Evolutionary conservation across 1,140 invertebrate genomes (phyloP), one percentile per base, ranked within the genome.

Genomic region (Drosophila nikananu): DNA sequence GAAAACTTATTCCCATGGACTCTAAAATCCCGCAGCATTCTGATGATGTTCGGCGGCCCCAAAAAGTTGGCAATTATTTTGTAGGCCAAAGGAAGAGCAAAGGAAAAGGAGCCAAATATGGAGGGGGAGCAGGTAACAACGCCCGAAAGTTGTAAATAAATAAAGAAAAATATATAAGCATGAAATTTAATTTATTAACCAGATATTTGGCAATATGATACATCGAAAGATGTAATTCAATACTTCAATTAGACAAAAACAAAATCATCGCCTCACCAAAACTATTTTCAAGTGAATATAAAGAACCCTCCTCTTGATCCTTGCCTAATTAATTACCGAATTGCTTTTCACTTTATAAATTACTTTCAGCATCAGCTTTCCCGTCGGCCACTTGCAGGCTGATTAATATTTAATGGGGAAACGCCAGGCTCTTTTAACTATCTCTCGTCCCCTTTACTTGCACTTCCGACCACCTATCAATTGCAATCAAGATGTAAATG

Each of bases 401-500:
- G 55, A 73, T 74, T 74, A 74, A 74, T 74, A 61, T 73, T 74
- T 73, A 73, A 73, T 73, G n/a, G 67, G 67, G 27, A 73, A 41
- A 60, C n/a, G 52, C 67, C 66, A 54, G 48, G 63, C 37, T 6
- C 63, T 68, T 35, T 71, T 71, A 68, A 71, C 67, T 71, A 49
- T 72, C 51, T 59, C 35, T 58, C 35, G 23, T 49, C 42, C 17
- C 37, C 37, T 58, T 35, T 35, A 39, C 51, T 57, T 61, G 39
- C 44, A 51, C 64, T 35, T n/a, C 73, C 61, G 25, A 76, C 73
- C 71, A 65, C 52, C 75, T 77, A 77, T 77, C 75, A 77, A 77
- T 77, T 77, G 74, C 74, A 77, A 77, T 77, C 75, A 77, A 73
- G 63, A 77, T 77, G 75, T 77, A 77, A 77, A 77, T 77, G 75